phyloP scores from a whole-genome alignment of 2,797 vertebrate species.

The Pristis pectinata region DNA sequence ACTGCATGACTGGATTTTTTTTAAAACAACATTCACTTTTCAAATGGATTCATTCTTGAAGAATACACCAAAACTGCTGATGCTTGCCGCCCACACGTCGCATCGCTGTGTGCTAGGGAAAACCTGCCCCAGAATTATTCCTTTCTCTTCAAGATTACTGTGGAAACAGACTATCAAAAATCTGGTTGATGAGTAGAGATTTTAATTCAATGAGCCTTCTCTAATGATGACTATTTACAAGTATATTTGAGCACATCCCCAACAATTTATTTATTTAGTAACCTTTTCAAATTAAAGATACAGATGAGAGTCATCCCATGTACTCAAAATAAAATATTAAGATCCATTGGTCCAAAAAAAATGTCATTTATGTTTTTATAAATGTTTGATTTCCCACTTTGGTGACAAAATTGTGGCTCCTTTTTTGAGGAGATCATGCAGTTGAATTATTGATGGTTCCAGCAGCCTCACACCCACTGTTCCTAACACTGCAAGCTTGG shows the following conservation, averaged over 20 bases:
- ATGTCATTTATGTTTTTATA: not conserved
- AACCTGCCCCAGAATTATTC: not conserved
- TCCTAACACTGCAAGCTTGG: not conserved
- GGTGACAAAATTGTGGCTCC: not conserved
- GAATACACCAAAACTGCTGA: not conserved
- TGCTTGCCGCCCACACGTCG: not conserved
- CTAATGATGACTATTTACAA: not conserved
- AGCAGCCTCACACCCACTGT: not conserved
- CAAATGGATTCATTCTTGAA: not conserved
- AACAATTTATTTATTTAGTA: not conserved
- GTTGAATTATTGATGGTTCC: not conserved
- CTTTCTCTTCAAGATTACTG: not conserved
- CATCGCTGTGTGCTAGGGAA: not conserved
- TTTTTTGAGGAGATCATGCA: not conserved
- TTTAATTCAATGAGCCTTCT: not conserved
- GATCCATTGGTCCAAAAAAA: not conserved
- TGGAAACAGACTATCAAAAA: not conserved
- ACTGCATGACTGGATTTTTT: not conserved
- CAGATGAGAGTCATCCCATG: not conserved
- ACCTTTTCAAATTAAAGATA: not conserved
- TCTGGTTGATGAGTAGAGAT: not conserved
- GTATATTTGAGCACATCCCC: not conserved
- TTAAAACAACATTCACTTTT: not conserved
- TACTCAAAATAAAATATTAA: constrained; percentile 21
- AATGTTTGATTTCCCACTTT: not conserved